Conservation (phyloP, 2,797 vertebrate genomes). For the Pagetopsis macropterus region DNA sequence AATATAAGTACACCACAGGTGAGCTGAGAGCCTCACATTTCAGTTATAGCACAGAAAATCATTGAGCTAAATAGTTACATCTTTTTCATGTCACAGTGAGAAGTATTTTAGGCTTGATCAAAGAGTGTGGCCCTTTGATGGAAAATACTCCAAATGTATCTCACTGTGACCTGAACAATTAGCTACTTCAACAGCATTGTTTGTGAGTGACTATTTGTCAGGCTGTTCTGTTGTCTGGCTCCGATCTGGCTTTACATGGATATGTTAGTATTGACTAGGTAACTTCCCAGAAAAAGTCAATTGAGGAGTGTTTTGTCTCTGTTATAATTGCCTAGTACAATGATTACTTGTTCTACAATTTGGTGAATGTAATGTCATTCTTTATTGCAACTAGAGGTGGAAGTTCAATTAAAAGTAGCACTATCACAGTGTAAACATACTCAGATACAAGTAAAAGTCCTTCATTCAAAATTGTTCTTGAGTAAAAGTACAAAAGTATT, state of each 20-base stretch:
- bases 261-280: neutral
- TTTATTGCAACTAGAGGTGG: neutral
- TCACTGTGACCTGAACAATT: neutral
- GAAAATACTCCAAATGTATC: no score
- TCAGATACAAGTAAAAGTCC: no score
- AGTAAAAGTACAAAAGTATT: no score
- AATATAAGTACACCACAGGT: conserved; percentile 21
- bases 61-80: neutral
- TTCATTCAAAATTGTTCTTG: no score
- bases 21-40: conserved; percentile 18
- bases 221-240: neutral
- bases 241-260: neutral
- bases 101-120: neutral
- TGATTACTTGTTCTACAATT: neutral
- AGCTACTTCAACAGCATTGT: neutral
- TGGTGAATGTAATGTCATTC: neutral
- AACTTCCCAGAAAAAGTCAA: neutral
- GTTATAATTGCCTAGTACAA: neutral
- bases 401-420: no score
- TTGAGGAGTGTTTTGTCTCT: neutral
- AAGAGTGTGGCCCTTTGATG: neutral
- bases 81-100: neutral
- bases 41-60: conserved; percentile 1
- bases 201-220: neutral
- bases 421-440: no score